Evolutionary conservation across 1,140 invertebrate genomes (phyloP), one percentile per base, ranked within the genome.

Genomic region (Hirudo medicinalis): DNA sequence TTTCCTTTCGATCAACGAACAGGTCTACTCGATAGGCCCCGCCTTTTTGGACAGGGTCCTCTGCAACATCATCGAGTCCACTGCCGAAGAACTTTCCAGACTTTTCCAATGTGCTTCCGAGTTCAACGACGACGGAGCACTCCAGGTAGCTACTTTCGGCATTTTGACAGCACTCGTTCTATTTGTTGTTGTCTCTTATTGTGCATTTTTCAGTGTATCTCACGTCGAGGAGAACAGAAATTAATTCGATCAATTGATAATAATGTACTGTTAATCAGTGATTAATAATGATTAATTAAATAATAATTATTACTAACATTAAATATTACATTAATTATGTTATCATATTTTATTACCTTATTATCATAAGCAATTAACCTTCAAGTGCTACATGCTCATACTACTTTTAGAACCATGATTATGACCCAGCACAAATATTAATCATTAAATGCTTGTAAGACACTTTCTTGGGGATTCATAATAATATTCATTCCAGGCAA

Each of bases 41-140:
- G 85, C 86, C 49, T 83, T 93, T 76, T 83, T 92, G 36, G 82
- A 86, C 11, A 85, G 86, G 40, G 89, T 95, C 36, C 84, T 95
- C 76, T 88, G 87, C 25, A 89, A 91, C 77, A 90, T 96, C 72
- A 88, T 93, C 22, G 89, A 94, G 83, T 91, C 88, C 2, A 89
- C 95, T 73, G 89, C 90, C 71, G 92, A 96, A 83, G 94, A 96
- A 84, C 83, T 95, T 68, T 88, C 89, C 22, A 84, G 92, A 27
- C 83, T 96, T 2, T 89, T 92, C 85, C 88, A 89, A 53, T 91
- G 90, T 80, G 88, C 89, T 53, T 84, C 85, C 55, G 85, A 85
- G 70, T 90, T 90, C 80, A 87, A 86, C 78, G 79, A 82, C 22
- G 79, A 85, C 72, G 89, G 89, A 25, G 85, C 85, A 67, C 78